Conservation (phyloP, 2,113 vertebrate genomes). For the Sigmodon hispidus region DNA sequence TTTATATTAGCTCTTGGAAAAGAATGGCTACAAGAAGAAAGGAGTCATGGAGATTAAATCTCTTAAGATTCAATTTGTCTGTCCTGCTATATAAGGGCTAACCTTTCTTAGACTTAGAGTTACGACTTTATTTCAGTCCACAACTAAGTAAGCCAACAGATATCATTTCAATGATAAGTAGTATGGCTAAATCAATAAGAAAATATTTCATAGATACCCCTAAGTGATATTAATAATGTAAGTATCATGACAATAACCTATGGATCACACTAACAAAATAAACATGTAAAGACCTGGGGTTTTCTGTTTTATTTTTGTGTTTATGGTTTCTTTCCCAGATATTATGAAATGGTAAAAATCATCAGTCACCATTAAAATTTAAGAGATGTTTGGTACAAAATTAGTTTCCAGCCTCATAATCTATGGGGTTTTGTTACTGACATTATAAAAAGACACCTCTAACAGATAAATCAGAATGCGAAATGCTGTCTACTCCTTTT, state of each 20-base stretch:
- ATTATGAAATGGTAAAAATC: background rate
- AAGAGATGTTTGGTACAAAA: background rate
- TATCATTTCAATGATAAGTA: conserved; percentile 52
- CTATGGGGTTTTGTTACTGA: background rate
- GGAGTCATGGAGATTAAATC: conserved; percentile 63
- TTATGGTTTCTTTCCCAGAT: conserved; percentile 8
- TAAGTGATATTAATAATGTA: conserved; percentile 49
- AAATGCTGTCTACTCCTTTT: background rate
- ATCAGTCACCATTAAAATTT: background rate
- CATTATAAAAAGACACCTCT: background rate
- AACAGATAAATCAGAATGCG: conserved; percentile 41
- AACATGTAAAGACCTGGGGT: background rate
- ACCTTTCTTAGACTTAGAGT: conserved; percentile 69
- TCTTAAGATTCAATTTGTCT: conserved; percentile 72
- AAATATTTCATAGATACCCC: conserved; percentile 48
- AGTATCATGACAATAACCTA: background rate
- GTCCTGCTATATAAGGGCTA: conserved; percentile 58
- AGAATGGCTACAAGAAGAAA: conserved; percentile 67
- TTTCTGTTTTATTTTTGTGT: background rate
- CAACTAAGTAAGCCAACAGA: conserved; percentile 49
- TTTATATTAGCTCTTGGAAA: conserved; percentile 75
- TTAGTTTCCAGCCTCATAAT: conserved; percentile 37
- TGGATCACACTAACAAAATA: conserved; percentile 23
- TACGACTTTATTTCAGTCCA: conserved; percentile 59
- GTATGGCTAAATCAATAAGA: conserved; percentile 62